A percentile compares a stretch with the other conserved stretches of the same genome.
Evolutionary conservation across 1,140 invertebrate genomes (phyloP).

Genomic region (Drosophila bifasciata): DNA sequence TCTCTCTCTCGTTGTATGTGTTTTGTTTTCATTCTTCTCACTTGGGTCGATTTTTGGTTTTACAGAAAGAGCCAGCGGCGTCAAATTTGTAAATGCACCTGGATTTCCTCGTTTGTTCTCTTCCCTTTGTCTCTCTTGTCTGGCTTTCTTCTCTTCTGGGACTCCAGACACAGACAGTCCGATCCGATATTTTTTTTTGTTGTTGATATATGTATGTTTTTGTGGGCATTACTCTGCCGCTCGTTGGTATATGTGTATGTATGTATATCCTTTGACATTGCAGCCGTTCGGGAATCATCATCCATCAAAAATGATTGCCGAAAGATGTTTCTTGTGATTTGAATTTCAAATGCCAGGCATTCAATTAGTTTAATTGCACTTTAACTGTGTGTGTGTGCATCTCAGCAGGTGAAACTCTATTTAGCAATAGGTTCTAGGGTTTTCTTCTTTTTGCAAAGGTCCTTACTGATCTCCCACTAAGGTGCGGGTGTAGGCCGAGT

Average conservation of each 20-base stretch:
- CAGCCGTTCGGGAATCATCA: constrained; percentile 74
- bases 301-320: constrained; percentile 81
- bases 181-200: constrained; percentile 68
- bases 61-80: constrained; percentile 71
- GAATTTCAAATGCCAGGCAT: constrained; percentile 70
- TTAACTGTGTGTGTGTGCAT: constrained; percentile 8
- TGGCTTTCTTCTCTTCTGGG: constrained; percentile 34
- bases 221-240: constrained; percentile 59
- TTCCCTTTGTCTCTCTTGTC: constrained; percentile 63
- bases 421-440: constrained; percentile 6
- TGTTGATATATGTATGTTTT: constrained; percentile 48
- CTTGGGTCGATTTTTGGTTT: constrained; percentile 66
- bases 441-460: constrained; percentile 25
- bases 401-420: constrained; percentile 60
- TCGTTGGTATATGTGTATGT: constrained; percentile 43
- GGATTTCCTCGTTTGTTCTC: constrained; percentile 65
- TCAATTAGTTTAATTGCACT: constrained; percentile 81
- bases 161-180: not conserved
- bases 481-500: constrained; percentile 26
- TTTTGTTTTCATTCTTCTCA: constrained; percentile 58
- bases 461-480: too few relatives aligned
- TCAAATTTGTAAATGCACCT: constrained; percentile 83
- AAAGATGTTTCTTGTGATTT: constrained; percentile 79
- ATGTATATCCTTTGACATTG: constrained; percentile 73
- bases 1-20: not conserved